Percentiles rank a stretch among this genome's conserved stretches.
Conservation (phyloP, 2,113 vertebrate genomes). For the Zosterops lateralis region DNA sequence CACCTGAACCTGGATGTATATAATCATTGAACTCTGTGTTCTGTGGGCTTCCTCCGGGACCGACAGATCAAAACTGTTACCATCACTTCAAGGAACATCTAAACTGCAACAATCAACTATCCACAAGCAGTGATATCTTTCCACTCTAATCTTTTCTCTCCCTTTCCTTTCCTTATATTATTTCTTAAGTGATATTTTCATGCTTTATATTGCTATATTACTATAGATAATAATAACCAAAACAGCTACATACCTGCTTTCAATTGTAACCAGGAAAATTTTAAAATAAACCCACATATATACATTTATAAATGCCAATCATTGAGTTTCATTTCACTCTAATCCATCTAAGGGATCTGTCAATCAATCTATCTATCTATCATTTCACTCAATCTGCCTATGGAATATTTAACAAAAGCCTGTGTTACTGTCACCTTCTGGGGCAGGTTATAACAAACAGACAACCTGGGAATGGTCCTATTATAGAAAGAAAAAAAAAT, state of each 20-base stretch:
- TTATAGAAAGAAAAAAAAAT: neutral
- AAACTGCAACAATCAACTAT: neutral
- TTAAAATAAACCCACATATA: neutral
- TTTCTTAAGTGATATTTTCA: neutral
- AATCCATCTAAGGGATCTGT: neutral
- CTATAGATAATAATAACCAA: neutral
- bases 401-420: neutral
- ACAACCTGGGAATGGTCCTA: neutral
- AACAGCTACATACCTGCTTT: neutral
- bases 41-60: neutral
- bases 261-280: neutral
- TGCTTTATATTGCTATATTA: neutral
- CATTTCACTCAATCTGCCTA: neutral
- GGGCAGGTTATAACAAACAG: neutral
- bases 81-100: neutral
- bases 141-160: neutral
- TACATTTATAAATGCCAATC: neutral
- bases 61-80: rapidly evolving
- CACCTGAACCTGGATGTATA: neutral
- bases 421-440: neutral
- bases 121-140: rapidly evolving
- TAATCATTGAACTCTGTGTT: neutral
- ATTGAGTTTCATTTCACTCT: neutral
- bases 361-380: too few relatives aligned
- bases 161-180: neutral